phyloP scores from a whole-genome alignment of 1,140 invertebrate genomes.

The Panulirus ornatus region DNA sequence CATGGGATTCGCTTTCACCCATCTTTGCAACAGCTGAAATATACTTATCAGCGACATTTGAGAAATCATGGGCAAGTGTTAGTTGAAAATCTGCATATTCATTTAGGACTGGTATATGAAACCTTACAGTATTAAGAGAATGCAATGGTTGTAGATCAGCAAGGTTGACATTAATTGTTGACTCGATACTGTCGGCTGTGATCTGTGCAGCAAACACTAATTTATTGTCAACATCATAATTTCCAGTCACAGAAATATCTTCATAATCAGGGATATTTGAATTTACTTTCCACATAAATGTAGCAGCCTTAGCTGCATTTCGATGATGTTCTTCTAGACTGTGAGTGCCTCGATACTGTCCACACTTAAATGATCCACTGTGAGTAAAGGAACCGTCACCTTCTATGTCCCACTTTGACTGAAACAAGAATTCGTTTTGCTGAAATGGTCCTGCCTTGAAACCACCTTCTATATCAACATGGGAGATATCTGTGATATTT shows the following conservation, averaged over 20 bases:
- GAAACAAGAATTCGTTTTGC: conserved; percentile 34
- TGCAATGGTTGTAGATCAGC: conserved; percentile 18
- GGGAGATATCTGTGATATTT: conserved; percentile 23
- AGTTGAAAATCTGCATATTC: conserved; percentile 34
- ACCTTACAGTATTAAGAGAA: conserved; percentile 37
- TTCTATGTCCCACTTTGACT: conserved; percentile 45
- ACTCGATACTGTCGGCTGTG: neutral
- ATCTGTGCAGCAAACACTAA: conserved; percentile 27
- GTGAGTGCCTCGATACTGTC: conserved; percentile 43
- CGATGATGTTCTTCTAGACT: conserved; percentile 22
- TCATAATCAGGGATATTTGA: conserved; percentile 57
- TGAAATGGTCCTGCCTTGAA: conserved; percentile 53
- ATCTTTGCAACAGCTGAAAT: conserved; percentile 56
- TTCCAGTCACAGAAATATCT: conserved; percentile 29
- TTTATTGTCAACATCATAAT: conserved; percentile 58
- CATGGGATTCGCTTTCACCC: neutral
- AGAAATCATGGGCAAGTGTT: conserved; percentile 71
- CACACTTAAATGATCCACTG: conserved; percentile 48
- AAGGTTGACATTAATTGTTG: conserved; percentile 47
- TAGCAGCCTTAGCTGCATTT: conserved; percentile 28
- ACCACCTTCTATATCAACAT: conserved; percentile 57
- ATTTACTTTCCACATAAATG: conserved; percentile 36
- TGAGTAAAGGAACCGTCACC: conserved; percentile 33
- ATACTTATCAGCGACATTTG: conserved; percentile 20
- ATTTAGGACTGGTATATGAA: conserved; percentile 9